A percentile compares a stretch with the other conserved stretches of the same genome.
phyloP scores from a whole-genome alignment of 2,888 invertebrate genomes.

The Lochmaea crataegi region DNA sequence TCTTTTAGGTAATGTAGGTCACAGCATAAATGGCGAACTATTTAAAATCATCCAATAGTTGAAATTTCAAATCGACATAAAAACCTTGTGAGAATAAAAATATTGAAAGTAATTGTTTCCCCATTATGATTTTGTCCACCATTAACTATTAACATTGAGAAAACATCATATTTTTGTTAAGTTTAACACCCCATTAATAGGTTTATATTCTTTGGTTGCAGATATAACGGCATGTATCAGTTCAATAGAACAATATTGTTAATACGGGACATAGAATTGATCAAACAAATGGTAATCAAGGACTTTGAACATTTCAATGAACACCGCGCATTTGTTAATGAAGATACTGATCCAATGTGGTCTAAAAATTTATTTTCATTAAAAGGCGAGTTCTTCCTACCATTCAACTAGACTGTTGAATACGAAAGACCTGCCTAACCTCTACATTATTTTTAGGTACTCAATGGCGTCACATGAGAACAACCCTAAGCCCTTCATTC shows the following conservation, averaged over 20 bases:
- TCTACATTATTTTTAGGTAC: slow-evolving; percentile 26
- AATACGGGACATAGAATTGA: slow-evolving; percentile 22
- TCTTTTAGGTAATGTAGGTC: no score
- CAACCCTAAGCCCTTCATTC: slow-evolving; percentile 62
- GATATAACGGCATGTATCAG: slow-evolving; percentile 32
- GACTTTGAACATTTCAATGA: slow-evolving; percentile 35
- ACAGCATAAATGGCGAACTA: no score
- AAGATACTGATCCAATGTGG: slow-evolving; percentile 27
- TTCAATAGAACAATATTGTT: slow-evolving; percentile 21
- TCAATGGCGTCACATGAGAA: slow-evolving; percentile 62
- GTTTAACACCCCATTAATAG: no score
- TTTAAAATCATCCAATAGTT: no score
- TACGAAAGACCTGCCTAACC: no score
- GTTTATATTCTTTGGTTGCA: not conserved
- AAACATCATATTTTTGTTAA: no score
- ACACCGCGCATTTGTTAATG: slow-evolving; percentile 23
- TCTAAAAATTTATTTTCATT: slow-evolving; percentile 28
- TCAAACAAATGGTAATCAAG: slow-evolving; percentile 27
- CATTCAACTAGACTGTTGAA: no score
- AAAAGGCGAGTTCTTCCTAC: slow-evolving; percentile 19
- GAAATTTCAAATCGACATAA: no score
- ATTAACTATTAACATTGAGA: no score
- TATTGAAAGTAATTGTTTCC: no score
- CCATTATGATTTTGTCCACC: no score
- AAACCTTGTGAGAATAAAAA: no score